Evolutionary conservation across 2,797 vertebrate species (phyloP), one percentile per base, ranked within the genome.

Genomic region (Sebastes steindachneri): DNA sequence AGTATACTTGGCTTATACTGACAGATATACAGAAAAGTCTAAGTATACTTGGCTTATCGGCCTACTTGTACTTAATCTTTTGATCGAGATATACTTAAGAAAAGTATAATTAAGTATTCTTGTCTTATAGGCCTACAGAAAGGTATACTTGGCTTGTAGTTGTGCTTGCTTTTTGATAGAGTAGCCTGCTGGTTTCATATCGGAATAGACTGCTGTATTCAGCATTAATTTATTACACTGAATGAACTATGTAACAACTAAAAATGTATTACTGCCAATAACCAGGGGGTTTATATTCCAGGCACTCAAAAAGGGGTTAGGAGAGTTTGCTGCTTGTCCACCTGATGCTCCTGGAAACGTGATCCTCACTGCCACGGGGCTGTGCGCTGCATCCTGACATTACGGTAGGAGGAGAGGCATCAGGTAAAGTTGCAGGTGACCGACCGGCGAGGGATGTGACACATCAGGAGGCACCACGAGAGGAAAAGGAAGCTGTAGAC

Each of bases 361-460:
- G 60, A 80, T 23, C 69, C 62, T 17, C 17, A 4, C 11, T 15
- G 66, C 48, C 7, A 7, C 48, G 5, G 2, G 5, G 15, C 17
- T 86, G 85, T 90, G 62, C 78, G 4, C 63, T 62, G 26, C 29
- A 7, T 86, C 48, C 12, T 28, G 21, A 76, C 73, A 74, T 91
- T 93, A 93, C 88, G 89, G 93, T 84, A 88, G 51, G 5, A 88
- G 51, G 6, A n/a, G 70, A 7, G 69, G 73, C 15, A 9, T 21
- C 84, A 90, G 88, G 82, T 83, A 53, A 74, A 74, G 53, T 21
- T 65, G 63, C 85, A 86, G 88, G 79, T 92, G 86, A 89, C 7
- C 82, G 90, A 87, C 87, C 85, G 88, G 82, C 80, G 25, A 80
- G 75, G 73, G 25, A 73, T 73, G 77, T 57, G 82, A 69, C 63